These are phyloP conservation scores for Chloebia gouldiae DNA, from an alignment of 2,113 vertebrate genomes.

Conservation along the genomic window DNA sequence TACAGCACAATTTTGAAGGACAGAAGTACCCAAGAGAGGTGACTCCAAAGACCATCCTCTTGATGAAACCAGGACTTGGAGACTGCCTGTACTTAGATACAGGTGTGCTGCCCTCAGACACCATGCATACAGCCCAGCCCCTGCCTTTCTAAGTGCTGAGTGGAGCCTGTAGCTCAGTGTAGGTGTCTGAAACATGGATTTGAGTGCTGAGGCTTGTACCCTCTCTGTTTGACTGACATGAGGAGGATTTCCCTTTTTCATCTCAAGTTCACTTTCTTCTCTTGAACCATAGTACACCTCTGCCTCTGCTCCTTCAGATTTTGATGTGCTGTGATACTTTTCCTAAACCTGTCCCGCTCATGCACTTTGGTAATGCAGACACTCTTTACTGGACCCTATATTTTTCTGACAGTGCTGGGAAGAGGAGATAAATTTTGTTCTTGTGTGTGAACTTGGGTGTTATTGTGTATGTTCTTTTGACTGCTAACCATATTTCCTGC, in stretches of 20 bases:
- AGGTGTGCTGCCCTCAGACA: not conserved
- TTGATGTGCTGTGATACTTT: not conserved
- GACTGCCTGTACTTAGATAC: not conserved
- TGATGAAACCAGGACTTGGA: not conserved
- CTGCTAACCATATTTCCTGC: slow-evolving; percentile 29
- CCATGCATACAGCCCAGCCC: accelerated
- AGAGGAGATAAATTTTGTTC: slow-evolving; percentile 14
- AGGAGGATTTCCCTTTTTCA: not conserved
- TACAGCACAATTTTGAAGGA: not conserved
- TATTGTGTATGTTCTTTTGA: not conserved
- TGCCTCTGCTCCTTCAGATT: not conserved
- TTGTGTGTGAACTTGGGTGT: not conserved
- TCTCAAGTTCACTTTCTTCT: not conserved
- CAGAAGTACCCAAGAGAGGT: not conserved
- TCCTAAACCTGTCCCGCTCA: too few species aligned
- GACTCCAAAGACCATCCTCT: not conserved
- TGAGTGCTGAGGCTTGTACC: not conserved
- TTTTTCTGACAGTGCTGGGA: slow-evolving; percentile 11
- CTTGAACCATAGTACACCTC: not conserved
- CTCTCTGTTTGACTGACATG: not conserved
- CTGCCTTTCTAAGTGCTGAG: not conserved
- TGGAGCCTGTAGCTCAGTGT: not conserved
- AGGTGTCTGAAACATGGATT: not conserved
- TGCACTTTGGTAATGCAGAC: not conserved
- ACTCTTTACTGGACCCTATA: not conserved